A percentile compares a stretch with the other conserved stretches of the same genome.
Conservation (phyloP, 2,113 vertebrate genomes). For the Pteruthius melanotis region DNA sequence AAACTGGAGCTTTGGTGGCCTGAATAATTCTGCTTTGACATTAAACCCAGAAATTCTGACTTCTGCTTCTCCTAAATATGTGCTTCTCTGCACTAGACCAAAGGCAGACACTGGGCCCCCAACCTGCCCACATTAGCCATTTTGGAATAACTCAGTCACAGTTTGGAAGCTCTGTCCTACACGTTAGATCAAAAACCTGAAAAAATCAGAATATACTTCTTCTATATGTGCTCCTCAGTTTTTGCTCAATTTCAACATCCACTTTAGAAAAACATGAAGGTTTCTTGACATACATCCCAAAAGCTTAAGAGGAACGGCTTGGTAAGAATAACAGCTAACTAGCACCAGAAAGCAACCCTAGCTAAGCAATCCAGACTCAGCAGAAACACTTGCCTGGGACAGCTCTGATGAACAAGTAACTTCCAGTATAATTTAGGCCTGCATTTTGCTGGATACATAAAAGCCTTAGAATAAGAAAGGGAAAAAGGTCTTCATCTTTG, state of each 20-base stretch:
- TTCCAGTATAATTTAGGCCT: not conserved
- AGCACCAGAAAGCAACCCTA: not conserved
- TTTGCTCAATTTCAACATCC: not conserved
- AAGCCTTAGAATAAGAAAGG: not conserved
- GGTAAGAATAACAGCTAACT: not conserved
- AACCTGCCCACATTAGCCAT: not conserved
- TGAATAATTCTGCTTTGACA: not conserved
- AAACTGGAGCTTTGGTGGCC: not conserved
- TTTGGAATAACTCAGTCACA: not conserved
- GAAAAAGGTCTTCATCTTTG: not conserved
- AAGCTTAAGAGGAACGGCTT: not conserved
- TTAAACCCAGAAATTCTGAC: not conserved
- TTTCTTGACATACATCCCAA: not conserved
- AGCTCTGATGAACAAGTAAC: not conserved
- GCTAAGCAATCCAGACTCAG: not conserved
- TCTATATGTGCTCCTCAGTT: not conserved
- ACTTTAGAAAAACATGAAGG: not conserved
- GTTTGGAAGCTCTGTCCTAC: not conserved
- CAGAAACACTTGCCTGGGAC: not conserved
- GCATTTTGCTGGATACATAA: not conserved
- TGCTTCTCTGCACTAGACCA: not conserved
- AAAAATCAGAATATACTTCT: not conserved
- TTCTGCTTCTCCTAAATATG: not conserved
- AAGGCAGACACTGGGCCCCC: not conserved
- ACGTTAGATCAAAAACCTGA: not conserved